Evolutionary conservation across 2,888 invertebrate genomes (phyloP), one percentile per base, ranked within the genome.

Genomic region (Rhodophaea formosa): DNA sequence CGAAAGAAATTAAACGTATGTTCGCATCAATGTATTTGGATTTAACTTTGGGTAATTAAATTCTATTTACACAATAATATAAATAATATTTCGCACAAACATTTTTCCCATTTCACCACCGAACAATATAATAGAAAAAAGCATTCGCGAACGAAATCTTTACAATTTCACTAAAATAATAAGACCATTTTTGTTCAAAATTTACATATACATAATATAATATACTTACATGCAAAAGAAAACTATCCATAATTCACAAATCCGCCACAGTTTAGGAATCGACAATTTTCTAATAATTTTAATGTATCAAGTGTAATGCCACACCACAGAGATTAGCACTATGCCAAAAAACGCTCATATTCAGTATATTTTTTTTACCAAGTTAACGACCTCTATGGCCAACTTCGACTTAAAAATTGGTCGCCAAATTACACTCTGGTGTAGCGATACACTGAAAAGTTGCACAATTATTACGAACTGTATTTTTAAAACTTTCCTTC

Each of bases 41-140:
- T 87, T 88, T 82, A 83, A 83, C 84, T 84, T 84, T 82, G 82
- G 84, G 74, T 77, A 88, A 88, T 85, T 87, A 88, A 88, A 86
- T 76, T 77, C 84, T 87, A 88, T 90, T 77, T 89, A 88, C 87
- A 90, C 82, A 86, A 82, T 81, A 77, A 80, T 82, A 77, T 76
- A 72, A 72, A 71, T 65, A 74, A 74, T 70, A 66, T 69, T 60
- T 65, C 70, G 77, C 77, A 79, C 79, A 74, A 75, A 79, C 75
- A 72, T 71, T 70, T 72, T 67, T 63, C 70, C 64, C 62, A 61
- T 66, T 62, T 65, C 64, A 66, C 63, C 59, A 63, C 59, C 65
- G 70, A 75, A 74, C 65, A 68, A 73, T 69, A 69, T 64, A 72
- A 77, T 71, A 69, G 75, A 80, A 79, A 80, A 77, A 80, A 77